Evolutionary conservation across 64 coral and sea anemone genomes (phyloP).

Genomic region (Actinia tenebrosa): DNA sequence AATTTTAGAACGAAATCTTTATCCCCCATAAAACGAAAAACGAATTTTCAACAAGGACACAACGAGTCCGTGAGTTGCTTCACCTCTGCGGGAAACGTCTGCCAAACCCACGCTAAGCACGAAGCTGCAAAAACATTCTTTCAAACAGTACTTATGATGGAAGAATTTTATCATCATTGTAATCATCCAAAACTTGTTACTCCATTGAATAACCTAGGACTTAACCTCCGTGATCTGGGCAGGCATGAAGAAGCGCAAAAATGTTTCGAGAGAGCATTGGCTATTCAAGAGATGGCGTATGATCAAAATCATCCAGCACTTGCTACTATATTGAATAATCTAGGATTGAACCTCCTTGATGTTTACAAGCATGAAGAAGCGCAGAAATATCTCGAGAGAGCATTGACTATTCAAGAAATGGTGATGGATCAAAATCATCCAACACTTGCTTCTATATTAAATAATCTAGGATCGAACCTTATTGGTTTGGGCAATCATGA

Average conservation of each 20-base stretch:
- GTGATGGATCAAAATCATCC: not conserved
- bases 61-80: not conserved
- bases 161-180: not conserved
- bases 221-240: not conserved
- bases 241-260: not conserved
- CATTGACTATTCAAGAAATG: too few species aligned
- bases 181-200: not conserved
- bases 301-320: too few species aligned
- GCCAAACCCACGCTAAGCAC: not conserved
- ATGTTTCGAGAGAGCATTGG: not conserved
- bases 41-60: not conserved
- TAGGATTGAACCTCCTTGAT: too few species aligned
- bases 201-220: too few species aligned
- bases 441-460: not conserved
- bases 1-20: not conserved
- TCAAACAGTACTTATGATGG: not conserved
- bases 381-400: not conserved
- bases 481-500: not conserved
- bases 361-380: too few species aligned
- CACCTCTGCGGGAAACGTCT: not conserved
- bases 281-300: not conserved
- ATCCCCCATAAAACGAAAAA: not conserved
- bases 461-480: not conserved
- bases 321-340: too few species aligned
- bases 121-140: not conserved